A percentile compares a stretch with the other conserved stretches of the same genome.
Conservation (phyloP, 1,140 invertebrate genomes). For the Drosophila sproati region DNA sequence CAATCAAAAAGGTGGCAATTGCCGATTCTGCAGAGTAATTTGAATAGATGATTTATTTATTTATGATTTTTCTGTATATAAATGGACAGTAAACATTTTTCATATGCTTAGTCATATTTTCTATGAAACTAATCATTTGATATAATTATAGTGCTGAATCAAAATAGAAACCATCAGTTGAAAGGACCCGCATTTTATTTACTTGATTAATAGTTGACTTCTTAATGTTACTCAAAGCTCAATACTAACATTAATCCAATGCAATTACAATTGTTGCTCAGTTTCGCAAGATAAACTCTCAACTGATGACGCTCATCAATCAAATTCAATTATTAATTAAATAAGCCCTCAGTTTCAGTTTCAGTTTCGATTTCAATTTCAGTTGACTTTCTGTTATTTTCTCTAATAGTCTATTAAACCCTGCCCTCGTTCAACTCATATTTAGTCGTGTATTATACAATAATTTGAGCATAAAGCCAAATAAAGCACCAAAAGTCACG, state of each 20-base stretch:
- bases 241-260: not conserved
- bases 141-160: no score
- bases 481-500: constrained; percentile 50
- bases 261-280: not conserved
- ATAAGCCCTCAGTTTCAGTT: constrained; percentile 7
- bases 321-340: not conserved
- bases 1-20: no score
- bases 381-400: not conserved
- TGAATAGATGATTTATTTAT: no score
- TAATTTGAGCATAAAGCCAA: constrained; percentile 48
- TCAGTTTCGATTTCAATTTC: constrained; percentile 2
- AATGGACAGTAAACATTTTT: no score
- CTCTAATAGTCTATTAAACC: no score
- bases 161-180: no score
- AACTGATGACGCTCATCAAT: not conserved
- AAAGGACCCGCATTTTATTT: not conserved
- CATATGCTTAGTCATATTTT: no score
- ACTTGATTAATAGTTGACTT: not conserved
- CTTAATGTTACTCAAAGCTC: not conserved
- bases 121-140: no score
- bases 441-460: constrained; percentile 36
- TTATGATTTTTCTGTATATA: no score
- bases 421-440: not conserved
- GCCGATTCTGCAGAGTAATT: no score
- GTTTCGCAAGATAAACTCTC: not conserved